These are phyloP conservation scores for Popillia japonica DNA, from an alignment of 1,140 invertebrate species.

Conservation along the genomic window DNA sequence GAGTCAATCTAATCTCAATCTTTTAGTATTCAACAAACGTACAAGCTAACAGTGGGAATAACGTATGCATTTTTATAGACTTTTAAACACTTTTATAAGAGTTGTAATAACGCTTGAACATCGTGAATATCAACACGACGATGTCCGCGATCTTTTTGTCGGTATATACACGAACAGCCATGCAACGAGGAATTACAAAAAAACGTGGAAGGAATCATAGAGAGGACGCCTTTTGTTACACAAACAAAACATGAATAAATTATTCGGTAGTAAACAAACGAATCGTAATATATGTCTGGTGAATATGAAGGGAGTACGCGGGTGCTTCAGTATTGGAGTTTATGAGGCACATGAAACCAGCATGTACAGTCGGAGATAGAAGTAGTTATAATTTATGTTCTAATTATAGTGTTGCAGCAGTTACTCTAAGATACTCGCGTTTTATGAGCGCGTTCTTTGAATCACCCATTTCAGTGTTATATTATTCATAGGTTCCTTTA, in stretches of 20 bases:
- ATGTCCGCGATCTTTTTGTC: too few species aligned
- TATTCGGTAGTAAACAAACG: conserved; percentile 14
- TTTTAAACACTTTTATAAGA: not conserved
- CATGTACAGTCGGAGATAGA: not conserved
- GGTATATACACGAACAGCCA: not conserved
- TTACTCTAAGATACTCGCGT: too few species aligned
- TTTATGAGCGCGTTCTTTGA: too few species aligned
- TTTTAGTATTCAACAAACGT: not conserved
- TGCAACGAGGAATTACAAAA: not conserved
- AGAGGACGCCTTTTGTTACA: conserved; percentile 27
- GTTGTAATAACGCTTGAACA: conserved; percentile 9
- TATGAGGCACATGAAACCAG: not conserved
- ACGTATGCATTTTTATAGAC: conserved; percentile 13
- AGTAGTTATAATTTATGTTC: too few species aligned
- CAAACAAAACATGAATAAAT: conserved; percentile 29
- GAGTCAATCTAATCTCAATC: not conserved
- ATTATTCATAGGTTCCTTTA: too few species aligned
- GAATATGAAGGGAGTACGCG: conserved; percentile 1
- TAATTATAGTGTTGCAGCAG: too few species aligned
- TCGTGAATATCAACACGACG: not conserved
- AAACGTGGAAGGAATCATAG: conserved; percentile 22
- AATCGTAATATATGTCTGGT: conserved; percentile 24
- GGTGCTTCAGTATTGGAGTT: not conserved
- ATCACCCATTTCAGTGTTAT: too few species aligned
- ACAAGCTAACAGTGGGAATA: not conserved